Percentiles rank a stretch among this genome's conserved stretches.
Conservation (phyloP, 2,888 invertebrate species). For the Meganola albula region DNA sequence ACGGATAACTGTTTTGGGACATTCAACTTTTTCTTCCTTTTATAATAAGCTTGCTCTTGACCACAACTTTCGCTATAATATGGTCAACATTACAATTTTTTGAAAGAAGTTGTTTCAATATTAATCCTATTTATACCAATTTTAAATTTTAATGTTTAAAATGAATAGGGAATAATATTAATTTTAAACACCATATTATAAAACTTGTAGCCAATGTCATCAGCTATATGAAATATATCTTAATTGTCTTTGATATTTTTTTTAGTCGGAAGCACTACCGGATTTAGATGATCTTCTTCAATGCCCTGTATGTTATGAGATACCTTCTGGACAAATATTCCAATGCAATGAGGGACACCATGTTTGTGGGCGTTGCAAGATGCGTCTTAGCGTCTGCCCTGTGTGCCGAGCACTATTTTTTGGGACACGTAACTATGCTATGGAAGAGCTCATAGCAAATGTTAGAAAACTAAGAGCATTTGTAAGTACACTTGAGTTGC, state of each 20-base stretch:
- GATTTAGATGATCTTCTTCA: constrained; percentile 75
- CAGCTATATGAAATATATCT: not conserved
- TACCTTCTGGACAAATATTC: constrained; percentile 64
- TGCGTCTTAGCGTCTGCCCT: constrained; percentile 67
- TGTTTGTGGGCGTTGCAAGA: constrained; percentile 71
- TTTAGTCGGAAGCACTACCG: constrained; percentile 57
- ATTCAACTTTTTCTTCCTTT: no score
- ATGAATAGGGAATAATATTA: no score
- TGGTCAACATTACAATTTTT: no score
- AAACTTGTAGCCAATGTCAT: no score
- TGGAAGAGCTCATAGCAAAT: constrained; percentile 73
- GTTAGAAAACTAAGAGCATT: constrained; percentile 62
- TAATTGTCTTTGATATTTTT: constrained; percentile 12
- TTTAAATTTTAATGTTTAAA: no score
- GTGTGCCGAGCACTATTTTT: constrained; percentile 71
- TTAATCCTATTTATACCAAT: no score
- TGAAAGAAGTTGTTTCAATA: no score
- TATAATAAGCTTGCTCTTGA: no score
- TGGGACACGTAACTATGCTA: constrained; percentile 74
- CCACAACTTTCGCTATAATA: no score
- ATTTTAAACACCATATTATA: no score
- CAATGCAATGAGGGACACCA: constrained; percentile 78
- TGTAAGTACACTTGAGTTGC: constrained; percentile 59
- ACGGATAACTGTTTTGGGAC: no score
- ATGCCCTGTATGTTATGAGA: constrained; percentile 78